Evolutionary conservation across 2,888 invertebrate genomes (phyloP), one percentile per base, ranked within the genome.

Genomic region (Cryptophagus acutangulus): DNA sequence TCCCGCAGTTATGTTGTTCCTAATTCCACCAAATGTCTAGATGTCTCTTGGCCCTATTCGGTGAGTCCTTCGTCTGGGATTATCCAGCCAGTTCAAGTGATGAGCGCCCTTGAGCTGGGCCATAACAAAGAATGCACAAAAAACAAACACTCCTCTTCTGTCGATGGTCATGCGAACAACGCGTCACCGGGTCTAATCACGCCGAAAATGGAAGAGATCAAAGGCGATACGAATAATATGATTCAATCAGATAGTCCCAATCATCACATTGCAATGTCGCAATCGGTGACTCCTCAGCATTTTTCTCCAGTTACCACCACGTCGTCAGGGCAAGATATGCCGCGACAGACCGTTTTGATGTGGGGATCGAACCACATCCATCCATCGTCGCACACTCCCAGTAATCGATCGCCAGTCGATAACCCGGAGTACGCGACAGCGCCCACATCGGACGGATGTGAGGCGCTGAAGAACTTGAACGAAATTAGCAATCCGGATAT

Each of bases 341-440:
- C 86, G 1, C 74, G 93, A 30, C 92, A 93, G 70, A 93, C 92
- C 8, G 93, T 92, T 38, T 77, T 93, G 29, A 92, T 93, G 92
- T 93, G 92, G 92, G 92, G 91, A 14, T 67, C 67, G 3, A 67
- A 67, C 45, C 62, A 63, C 45, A 52, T 58, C 15, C 55, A 53
- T 25, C 44, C 51, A 26, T 57, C 63, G 1, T 57, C 63, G 1
- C 47, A 55, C 6, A 58, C 62, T 1, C 55, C 59, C 8, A 54
- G 55, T 3, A 57, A 55, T 3, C 48, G 63, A 38, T 66, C 67
- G 2, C 67, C 69, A 1, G 43, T 52, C 8, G 43, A 45, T 14
- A 48, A 49, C 25, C 49, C 52, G 38, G 46, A 59, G 28, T 49
- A 57, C 47, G 39, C 25, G n/a, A 34, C 44, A 5, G 40, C 42